phyloP scores from a whole-genome alignment of 2,113 vertebrate genomes.

The Lontra canadensis region DNA sequence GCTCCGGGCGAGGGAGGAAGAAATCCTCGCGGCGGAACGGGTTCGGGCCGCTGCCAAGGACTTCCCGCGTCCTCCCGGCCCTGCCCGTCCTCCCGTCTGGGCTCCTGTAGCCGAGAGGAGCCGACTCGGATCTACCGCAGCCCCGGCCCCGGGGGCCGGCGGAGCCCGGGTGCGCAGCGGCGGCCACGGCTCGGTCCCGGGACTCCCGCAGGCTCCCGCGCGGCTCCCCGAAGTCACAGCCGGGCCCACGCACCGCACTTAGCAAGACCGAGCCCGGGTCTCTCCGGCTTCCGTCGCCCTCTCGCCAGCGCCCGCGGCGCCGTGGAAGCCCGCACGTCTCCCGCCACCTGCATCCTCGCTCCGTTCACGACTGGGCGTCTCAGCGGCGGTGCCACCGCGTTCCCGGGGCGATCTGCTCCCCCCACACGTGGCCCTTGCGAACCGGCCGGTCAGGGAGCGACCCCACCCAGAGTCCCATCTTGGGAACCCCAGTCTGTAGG shows the following conservation, averaged over 20 bases:
- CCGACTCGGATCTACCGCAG: neutral
- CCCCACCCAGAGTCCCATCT: neutral
- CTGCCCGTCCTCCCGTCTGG: neutral
- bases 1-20: neutral
- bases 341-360: neutral
- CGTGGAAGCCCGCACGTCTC: neutral
- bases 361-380: neutral
- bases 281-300: neutral
- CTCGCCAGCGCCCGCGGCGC: neutral
- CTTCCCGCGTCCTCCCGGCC: neutral
- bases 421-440: neutral
- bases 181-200: neutral
- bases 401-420: neutral
- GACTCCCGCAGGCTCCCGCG: neutral
- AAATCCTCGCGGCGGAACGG: neutral
- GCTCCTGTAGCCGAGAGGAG: neutral
- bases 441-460: neutral
- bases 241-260: neutral
- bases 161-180: neutral
- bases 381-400: neutral
- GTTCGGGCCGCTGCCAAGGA: neutral
- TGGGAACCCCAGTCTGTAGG: neutral
- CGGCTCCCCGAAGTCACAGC: neutral
- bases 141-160: neutral
- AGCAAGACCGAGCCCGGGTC: neutral